These are phyloP conservation scores for Blennius ocellaris DNA, from an alignment of 2,113 vertebrate species.

Conservation along the genomic window DNA sequence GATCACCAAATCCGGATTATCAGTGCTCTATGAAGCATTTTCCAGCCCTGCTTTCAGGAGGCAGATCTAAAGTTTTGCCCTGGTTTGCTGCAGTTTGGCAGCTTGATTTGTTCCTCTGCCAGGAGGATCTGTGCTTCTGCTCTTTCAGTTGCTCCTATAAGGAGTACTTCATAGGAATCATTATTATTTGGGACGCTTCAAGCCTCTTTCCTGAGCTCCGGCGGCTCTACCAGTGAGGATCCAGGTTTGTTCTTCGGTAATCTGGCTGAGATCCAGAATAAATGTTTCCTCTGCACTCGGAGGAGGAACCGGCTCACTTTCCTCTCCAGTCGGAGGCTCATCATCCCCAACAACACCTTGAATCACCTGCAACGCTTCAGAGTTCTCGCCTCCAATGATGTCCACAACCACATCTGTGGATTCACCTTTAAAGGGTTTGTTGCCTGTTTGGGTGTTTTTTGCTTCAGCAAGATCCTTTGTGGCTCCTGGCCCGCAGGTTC, in stretches of 20 bases:
- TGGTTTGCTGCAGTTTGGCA: too few relatives aligned
- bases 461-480: conserved; percentile 32
- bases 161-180: too few relatives aligned
- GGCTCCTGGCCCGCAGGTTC: conserved; percentile 27
- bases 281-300: not conserved
- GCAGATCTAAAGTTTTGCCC: too few relatives aligned
- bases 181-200: too few relatives aligned
- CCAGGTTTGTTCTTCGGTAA: not conserved
- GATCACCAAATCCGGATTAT: too few relatives aligned
- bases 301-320: not conserved
- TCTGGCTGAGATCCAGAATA: not conserved
- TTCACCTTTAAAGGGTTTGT: conserved; percentile 37
- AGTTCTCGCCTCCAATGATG: conserved; percentile 18
- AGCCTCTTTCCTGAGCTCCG: too few relatives aligned
- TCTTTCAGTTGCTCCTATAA: too few relatives aligned
- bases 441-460: conserved; percentile 29
- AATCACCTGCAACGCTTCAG: conserved; percentile 12
- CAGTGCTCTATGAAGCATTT: too few relatives aligned
- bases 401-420: conserved; percentile 19
- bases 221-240: too few relatives aligned
- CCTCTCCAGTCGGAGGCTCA: not conserved
- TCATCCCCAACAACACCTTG: conserved; percentile 4
- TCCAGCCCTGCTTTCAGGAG: too few relatives aligned
- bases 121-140: too few relatives aligned
- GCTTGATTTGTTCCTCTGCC: not conserved